Conservation (phyloP, 2,113 vertebrate species). For the Macquaria ambigua region DNA sequence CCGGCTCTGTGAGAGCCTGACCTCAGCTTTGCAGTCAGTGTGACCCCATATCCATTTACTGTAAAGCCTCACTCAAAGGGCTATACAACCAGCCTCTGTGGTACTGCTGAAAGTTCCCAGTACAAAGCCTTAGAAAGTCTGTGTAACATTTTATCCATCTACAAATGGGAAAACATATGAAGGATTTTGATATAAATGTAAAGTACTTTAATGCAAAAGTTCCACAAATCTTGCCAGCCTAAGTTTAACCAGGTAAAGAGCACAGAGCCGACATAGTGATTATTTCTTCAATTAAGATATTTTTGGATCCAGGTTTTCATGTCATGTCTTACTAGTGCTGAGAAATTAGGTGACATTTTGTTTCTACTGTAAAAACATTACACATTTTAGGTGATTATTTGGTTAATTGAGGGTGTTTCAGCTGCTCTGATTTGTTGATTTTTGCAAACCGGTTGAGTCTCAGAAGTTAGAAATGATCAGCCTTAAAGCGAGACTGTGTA, state of each 20-base stretch:
- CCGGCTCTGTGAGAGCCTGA: conserved; percentile 52
- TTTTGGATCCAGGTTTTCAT: conserved; percentile 18
- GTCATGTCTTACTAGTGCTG: neutral
- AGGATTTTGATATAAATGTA: conserved; percentile 21
- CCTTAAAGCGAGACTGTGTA: neutral
- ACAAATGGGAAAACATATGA: conserved; percentile 11
- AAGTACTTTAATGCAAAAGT: conserved; percentile 35
- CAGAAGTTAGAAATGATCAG: neutral
- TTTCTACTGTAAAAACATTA: conserved; percentile 8
- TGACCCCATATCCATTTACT: conserved; percentile 70
- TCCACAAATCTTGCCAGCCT: conserved; percentile 26
- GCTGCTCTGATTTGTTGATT: neutral
- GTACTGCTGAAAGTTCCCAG: conserved; percentile 31
- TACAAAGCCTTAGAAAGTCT: conserved; percentile 30
- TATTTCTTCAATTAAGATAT: conserved; percentile 16
- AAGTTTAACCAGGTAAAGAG: conserved; percentile 3
- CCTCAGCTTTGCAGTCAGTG: conserved; percentile 51
- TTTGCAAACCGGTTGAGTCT: neutral
- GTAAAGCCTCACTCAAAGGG: neutral
- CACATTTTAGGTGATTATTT: neutral
- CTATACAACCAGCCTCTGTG: neutral
- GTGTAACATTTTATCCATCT: conserved; percentile 10
- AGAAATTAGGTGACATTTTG: neutral
- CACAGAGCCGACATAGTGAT: neutral
- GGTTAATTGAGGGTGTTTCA: neutral